phyloP scores from a whole-genome alignment of 1,140 invertebrate genomes.

The Drosophila teissieri region DNA sequence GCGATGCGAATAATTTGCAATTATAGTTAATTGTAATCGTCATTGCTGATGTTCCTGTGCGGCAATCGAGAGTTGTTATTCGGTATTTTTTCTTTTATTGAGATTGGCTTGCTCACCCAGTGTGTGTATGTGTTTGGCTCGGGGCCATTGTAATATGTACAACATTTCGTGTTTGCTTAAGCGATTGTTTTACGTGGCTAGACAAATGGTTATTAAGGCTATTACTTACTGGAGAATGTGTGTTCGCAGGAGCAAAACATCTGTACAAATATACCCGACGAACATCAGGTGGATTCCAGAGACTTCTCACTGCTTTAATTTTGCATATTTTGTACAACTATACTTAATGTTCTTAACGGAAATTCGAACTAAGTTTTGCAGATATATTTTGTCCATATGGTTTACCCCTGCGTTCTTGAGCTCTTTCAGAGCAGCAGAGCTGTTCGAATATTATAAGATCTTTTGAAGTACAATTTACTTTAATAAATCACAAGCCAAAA shows the following conservation, averaged over 20 bases:
- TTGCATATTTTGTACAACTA: constrained; percentile 6
- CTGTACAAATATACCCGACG: constrained; percentile 25
- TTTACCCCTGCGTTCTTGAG: constrained; percentile 4
- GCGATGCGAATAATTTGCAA: constrained; percentile 80
- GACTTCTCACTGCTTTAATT: background rate
- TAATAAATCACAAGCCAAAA: constrained; percentile 38
- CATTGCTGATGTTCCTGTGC: constrained; percentile 47
- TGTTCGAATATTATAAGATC: background rate
- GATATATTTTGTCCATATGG: constrained; percentile 10
- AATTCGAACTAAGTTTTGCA: background rate
- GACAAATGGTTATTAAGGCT: constrained; percentile 65
- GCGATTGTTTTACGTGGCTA: constrained; percentile 73
- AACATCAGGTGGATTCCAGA: constrained; percentile 8
- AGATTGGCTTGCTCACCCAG: constrained; percentile 62
- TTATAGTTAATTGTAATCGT: constrained; percentile 78
- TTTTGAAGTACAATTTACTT: constrained; percentile 21
- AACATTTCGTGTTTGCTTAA: constrained; percentile 72
- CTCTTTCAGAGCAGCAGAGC: constrained; percentile 17
- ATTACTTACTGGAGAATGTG: constrained; percentile 45
- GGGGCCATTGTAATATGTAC: constrained; percentile 67
- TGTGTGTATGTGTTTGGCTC: constrained; percentile 34
- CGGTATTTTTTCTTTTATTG: constrained; percentile 62
- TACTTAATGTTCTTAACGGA: constrained; percentile 1
- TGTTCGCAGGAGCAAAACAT: constrained; percentile 28
- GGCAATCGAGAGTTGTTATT: constrained; percentile 47